phyloP scores from a whole-genome alignment of 2,888 invertebrate species.

The Aphidoletes aphidimyza region DNA sequence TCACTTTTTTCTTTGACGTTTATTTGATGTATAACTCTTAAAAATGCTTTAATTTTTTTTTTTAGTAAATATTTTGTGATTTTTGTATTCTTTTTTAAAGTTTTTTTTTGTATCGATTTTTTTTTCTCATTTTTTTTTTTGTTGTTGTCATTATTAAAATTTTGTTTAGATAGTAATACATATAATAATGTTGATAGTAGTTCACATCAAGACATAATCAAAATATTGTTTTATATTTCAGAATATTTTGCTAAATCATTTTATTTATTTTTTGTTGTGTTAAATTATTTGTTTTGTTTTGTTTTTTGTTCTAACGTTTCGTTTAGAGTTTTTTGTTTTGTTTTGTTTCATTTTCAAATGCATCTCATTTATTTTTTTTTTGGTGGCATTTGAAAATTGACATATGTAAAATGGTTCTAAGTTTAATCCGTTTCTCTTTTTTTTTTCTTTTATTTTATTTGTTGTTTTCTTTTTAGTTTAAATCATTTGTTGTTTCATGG shows the following conservation, averaged over 20 bases:
- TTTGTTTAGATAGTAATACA: conserved; percentile 47
- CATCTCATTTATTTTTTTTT: too few species aligned
- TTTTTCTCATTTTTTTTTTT: background rate
- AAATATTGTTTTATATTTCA: conserved; percentile 51
- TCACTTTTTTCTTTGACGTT: background rate
- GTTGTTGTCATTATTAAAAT: conserved; percentile 43
- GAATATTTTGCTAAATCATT: conserved; percentile 49
- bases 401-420: conserved; percentile 41
- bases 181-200: conserved; percentile 37
- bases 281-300: background rate
- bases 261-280: background rate
- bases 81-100: conserved; percentile 37
- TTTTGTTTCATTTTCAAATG: conserved; percentile 46
- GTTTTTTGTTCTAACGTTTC: conserved; percentile 16
- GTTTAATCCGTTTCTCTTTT: too few species aligned
- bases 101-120: conserved; percentile 20
- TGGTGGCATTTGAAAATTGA: conserved; percentile 37
- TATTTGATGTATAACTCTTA: conserved; percentile 51
- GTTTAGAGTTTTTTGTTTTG: conserved; percentile 20
- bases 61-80: conserved; percentile 45
- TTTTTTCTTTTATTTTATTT: background rate
- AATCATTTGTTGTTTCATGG: background rate
- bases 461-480: background rate
- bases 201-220: conserved; percentile 51
- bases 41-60: conserved; percentile 33